phyloP scores from a whole-genome alignment of 2,888 invertebrate genomes.

The Cantharis rufa region DNA sequence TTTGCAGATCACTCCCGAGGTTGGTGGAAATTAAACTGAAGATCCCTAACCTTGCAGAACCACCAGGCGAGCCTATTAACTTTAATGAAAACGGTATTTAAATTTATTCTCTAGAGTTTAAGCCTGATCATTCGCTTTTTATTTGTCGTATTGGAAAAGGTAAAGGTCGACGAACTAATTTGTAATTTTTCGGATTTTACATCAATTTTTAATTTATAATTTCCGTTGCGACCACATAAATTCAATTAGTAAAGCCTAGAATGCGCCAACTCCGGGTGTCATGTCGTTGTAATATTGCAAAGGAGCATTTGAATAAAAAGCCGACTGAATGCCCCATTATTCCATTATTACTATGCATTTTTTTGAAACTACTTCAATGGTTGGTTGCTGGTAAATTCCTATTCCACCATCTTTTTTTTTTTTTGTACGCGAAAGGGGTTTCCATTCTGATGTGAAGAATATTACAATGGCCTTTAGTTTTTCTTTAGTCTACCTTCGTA shows the following conservation, averaged over 20 bases:
- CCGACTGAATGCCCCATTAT: not conserved
- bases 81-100: constrained; percentile 10
- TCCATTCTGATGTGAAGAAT: not conserved
- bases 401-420: no score
- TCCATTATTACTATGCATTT: no score
- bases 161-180: not conserved
- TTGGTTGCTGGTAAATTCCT: no score
- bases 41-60: constrained; percentile 5
- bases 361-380: no score
- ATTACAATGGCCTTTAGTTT: not conserved
- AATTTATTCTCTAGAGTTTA: not conserved
- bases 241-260: not conserved
- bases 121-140: not conserved
- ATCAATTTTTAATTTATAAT: not conserved
- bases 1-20: not conserved
- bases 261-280: not conserved
- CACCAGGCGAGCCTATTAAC: constrained; percentile 12
- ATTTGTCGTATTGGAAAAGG: not conserved
- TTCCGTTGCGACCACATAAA: not conserved
- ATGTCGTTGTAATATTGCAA: no score
- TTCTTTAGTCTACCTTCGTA: not conserved
- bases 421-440: not conserved
- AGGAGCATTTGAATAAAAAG: no score
- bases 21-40: not conserved
- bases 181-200: not conserved